Base-by-base conservation (phyloP, 2,113 vertebrate genomes). In the Onychostoma macrolepis region DNA sequence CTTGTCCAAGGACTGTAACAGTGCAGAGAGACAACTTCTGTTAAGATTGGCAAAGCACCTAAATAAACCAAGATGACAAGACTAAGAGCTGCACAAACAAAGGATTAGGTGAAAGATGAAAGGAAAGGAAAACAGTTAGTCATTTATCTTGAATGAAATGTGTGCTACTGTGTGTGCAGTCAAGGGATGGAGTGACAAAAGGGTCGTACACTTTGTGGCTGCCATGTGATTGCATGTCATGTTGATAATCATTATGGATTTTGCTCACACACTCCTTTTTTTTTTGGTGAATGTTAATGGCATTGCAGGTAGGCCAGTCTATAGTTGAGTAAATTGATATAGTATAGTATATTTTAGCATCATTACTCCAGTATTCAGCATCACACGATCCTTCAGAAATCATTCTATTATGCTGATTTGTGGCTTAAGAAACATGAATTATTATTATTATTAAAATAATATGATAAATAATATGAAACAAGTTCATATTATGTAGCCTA, bases 51-150 rank as follows among this genome's bases (percentile, higher is more conserved):
- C 90, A 90, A 91, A 89, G 88, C 92, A 94, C 91, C 94, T 94
- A 94, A 94, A 94, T 92, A 96, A 95, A 96, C 93, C 89, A 2
- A 19, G 24, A 87, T 95, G 94, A 94, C 94, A 95, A 92, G 92
- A 87, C 72, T 82, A 90, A 94, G 94, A 94, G 93, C 93, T 94
- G 89, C 88, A 90, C 94, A 95, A 95, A 96, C 94, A 95, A 89
- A 84, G 93, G 94, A 94, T 95, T 95, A 93, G 90, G 89, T 90
- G 65, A 81, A 88, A 92, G 94, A 93, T 94, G 93, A 96, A 94
- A 95, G 94, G 88, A 91, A 87, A 85, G 92, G 91, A 91, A 93
- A 93, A 89, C 79, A 2, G 41, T 82, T 82, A 87, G 81, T 89
- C 90, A 65, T 88, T 90, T 50, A 43, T 61, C 90, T 92, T 15